These are phyloP conservation scores for Drosophila conformis DNA, from an alignment of 2,888 invertebrate genomes.

Conservation along the genomic window DNA sequence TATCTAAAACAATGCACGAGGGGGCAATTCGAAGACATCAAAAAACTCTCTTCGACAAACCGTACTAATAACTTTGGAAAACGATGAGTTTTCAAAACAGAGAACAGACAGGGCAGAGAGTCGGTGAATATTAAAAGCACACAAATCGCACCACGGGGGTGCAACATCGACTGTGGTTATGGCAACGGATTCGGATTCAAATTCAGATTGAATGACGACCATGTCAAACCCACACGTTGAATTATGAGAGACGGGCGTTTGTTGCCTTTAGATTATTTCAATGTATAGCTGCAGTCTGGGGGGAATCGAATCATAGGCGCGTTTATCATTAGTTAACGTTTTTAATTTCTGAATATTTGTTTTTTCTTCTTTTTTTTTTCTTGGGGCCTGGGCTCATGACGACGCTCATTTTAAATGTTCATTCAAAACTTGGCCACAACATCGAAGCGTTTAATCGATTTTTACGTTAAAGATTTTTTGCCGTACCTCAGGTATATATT, in stretches of 20 bases:
- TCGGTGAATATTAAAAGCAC: slow-evolving; percentile 79
- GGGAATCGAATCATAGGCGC: slow-evolving; percentile 42
- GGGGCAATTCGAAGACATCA: slow-evolving; percentile 49
- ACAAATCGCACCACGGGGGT: slow-evolving; percentile 74
- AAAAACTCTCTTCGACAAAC: slow-evolving; percentile 40
- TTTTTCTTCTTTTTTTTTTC: background rate
- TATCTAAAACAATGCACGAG: slow-evolving; percentile 47
- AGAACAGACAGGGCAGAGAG: slow-evolving; percentile 43
- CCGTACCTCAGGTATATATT: slow-evolving; percentile 23
- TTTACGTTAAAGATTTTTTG: slow-evolving; percentile 54
- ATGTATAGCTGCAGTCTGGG: slow-evolving; percentile 11
- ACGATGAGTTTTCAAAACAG: slow-evolving; percentile 77
- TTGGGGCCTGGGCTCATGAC: slow-evolving; percentile 54
- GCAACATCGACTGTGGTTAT: slow-evolving; percentile 42
- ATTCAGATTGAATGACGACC: slow-evolving; percentile 47
- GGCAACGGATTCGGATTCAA: slow-evolving; percentile 17
- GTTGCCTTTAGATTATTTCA: slow-evolving; percentile 15
- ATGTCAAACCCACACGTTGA: slow-evolving; percentile 71
- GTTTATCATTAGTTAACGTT: slow-evolving; percentile 69
- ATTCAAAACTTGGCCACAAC: slow-evolving; percentile 54
- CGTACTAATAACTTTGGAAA: slow-evolving; percentile 72
- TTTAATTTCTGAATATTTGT: slow-evolving; percentile 61
- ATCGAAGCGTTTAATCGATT: slow-evolving; percentile 82
- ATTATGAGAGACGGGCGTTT: slow-evolving; percentile 31
- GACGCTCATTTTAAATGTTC: slow-evolving; percentile 59